Conservation (phyloP, 1,140 invertebrate species). For the fruit fly (Drosophila melanogaster) region DNA sequence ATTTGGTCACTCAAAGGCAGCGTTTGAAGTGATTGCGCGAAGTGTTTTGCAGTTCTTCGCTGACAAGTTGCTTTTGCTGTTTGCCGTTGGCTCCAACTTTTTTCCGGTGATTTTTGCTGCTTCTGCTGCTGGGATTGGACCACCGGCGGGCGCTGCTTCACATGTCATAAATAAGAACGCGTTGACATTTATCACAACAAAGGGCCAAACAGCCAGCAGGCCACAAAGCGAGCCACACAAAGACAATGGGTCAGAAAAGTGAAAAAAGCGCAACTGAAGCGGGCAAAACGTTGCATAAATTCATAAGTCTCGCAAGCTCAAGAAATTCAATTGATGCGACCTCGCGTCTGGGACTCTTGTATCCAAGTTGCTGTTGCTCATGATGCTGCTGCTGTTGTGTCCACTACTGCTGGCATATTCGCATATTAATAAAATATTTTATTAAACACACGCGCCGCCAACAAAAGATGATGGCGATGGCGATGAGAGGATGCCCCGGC, state of each 20-base stretch:
- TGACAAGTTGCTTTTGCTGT: conserved; percentile 54
- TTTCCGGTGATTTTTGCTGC: conserved; percentile 9
- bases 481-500: conserved; percentile 35
- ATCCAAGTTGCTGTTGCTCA: conserved; percentile 24
- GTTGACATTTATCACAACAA: conserved; percentile 84
- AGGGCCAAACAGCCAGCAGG: conserved; percentile 46
- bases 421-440: conserved; percentile 84
- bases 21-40: conserved; percentile 65
- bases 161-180: conserved; percentile 84
- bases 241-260: conserved; percentile 42
- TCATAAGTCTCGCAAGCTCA: conserved; percentile 75
- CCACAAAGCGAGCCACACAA: conserved; percentile 29
- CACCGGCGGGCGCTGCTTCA: conserved; percentile 74
- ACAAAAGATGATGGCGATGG: conserved; percentile 53
- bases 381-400: conserved; percentile 36
- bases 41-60: conserved; percentile 34
- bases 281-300: conserved; percentile 79
- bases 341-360: conserved; percentile 28
- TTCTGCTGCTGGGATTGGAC: conserved; percentile 31
- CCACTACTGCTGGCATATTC: conserved; percentile 59
- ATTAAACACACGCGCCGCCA: conserved; percentile 83
- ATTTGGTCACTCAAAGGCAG: conserved; percentile 76
- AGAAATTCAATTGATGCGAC: conserved; percentile 82
- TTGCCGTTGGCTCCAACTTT: conserved; percentile 1
- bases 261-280: conserved; percentile 20